phyloP scores from a whole-genome alignment of 2,797 vertebrate genomes.

The Rhinoraja longicauda region DNA sequence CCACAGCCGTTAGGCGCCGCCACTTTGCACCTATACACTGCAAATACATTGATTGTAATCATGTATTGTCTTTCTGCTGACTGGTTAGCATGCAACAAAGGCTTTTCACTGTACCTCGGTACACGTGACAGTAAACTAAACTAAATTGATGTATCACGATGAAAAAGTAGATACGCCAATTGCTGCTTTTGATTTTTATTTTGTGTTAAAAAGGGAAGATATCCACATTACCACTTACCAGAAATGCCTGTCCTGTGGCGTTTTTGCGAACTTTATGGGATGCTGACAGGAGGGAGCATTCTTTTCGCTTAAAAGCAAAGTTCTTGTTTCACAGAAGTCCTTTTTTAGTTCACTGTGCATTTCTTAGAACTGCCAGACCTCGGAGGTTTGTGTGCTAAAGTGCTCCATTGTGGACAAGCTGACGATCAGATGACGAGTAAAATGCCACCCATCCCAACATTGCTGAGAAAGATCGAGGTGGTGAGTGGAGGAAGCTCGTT shows the following conservation, averaged over 20 bases:
- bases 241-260: background rate
- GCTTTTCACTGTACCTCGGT: no score
- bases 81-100: no score
- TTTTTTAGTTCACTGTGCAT: background rate
- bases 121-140: no score
- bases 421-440: background rate
- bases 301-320: constrained; percentile 10
- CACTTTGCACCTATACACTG: no score
- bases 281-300: background rate
- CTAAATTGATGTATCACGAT: no score
- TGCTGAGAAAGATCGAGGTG: background rate
- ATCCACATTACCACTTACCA: background rate
- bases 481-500: background rate
- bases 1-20: no score
- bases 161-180: background rate
- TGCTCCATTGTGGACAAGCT: background rate
- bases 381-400: background rate
- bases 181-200: background rate
- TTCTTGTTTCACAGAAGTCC: background rate
- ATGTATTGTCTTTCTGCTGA: no score
- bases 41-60: no score
- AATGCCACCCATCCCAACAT: background rate
- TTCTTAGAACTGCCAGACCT: background rate
- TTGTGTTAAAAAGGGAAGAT: background rate
- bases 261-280: background rate